phyloP scores from a whole-genome alignment of 1,140 invertebrate genomes.

The Sitodiplosis mosellana region DNA sequence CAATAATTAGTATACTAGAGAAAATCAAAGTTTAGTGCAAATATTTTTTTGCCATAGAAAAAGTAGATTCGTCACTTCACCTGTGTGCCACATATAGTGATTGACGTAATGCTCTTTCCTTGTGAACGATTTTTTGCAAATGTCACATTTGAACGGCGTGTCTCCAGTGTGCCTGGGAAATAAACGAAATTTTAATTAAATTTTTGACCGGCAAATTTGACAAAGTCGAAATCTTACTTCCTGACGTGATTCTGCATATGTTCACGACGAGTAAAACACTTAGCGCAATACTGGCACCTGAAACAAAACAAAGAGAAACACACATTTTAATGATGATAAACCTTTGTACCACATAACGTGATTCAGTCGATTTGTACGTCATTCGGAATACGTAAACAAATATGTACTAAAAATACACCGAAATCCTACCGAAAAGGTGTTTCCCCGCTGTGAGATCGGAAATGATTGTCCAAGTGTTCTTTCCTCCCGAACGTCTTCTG shows the following conservation, averaged over 20 bases:
- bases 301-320: conserved; percentile 19
- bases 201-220: too few species aligned
- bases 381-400: background rate
- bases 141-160: conserved; percentile 69
- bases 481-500: conserved; percentile 74
- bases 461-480: conserved; percentile 67
- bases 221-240: conserved; percentile 28
- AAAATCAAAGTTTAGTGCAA: too few species aligned
- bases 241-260: conserved; percentile 73
- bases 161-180: conserved; percentile 57
- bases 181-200: too few species aligned
- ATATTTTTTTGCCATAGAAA: too few species aligned
- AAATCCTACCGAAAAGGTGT: conserved; percentile 38
- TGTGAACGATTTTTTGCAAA: conserved; percentile 67
- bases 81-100: conserved; percentile 64
- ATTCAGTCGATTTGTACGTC: too few species aligned
- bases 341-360: too few species aligned
- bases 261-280: conserved; percentile 71
- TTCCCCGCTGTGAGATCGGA: conserved; percentile 69
- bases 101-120: conserved; percentile 65
- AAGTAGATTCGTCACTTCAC: too few species aligned
- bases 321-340: too few species aligned
- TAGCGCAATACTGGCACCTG: conserved; percentile 66
- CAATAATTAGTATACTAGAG: conserved; percentile 10
- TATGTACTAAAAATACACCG: background rate